Conservation (phyloP, 2,888 invertebrate species). For the Liodrosophila aerea region DNA sequence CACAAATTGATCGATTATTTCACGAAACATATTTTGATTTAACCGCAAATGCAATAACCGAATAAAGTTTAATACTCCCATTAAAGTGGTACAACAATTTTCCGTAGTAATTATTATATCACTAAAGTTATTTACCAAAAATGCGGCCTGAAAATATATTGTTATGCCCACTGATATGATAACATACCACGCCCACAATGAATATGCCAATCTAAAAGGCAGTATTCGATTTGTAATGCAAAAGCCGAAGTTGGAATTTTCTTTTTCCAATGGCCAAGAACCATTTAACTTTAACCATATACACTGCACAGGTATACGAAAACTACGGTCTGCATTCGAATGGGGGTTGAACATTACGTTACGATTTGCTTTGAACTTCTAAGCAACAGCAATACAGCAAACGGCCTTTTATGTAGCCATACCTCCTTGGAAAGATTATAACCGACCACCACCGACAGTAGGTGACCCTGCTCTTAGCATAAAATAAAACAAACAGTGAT, state of each 20-base stretch:
- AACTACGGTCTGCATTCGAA: constrained; percentile 51
- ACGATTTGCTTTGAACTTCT: too few relatives aligned
- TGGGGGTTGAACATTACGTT: constrained; percentile 70
- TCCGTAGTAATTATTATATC: constrained; percentile 81
- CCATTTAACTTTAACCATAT: constrained; percentile 80
- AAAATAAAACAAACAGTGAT: too few relatives aligned
- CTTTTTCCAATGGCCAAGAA: constrained; percentile 76
- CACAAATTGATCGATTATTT: constrained; percentile 74
- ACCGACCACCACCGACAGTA: too few relatives aligned
- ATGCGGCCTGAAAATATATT: constrained; percentile 78
- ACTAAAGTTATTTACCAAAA: constrained; percentile 73
- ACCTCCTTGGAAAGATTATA: too few relatives aligned
- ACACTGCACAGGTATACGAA: constrained; percentile 80
- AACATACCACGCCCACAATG: constrained; percentile 79
- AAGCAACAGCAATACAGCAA: too few relatives aligned
- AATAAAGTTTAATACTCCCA: constrained; percentile 80
- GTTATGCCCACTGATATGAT: constrained; percentile 78
- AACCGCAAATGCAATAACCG: constrained; percentile 80
- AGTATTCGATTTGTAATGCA: too few relatives aligned
- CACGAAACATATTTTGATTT: constrained; percentile 69
- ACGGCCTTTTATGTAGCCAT: too few relatives aligned
- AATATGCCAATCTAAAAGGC: constrained; percentile 58
- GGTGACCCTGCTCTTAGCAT: too few relatives aligned
- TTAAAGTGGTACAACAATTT: constrained; percentile 81
- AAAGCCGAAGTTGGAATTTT: neutral